A percentile compares a stretch with the other conserved stretches of the same genome.
Conservation (phyloP, 2,113 vertebrate species). For the Arenaria interpres region DNA sequence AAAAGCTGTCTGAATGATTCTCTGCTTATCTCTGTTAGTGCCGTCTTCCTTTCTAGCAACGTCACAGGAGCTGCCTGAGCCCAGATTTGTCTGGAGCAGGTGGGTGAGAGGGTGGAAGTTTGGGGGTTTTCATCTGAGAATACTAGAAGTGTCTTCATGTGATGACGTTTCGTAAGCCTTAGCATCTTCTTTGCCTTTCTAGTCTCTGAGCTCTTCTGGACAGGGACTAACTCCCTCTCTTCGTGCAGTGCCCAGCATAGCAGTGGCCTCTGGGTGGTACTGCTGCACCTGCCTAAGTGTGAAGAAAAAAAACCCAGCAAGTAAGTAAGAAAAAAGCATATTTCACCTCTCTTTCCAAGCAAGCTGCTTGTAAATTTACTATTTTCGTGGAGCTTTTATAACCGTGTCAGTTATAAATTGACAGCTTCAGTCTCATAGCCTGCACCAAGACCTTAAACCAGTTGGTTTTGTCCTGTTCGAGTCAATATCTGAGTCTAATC, state of each 20-base stretch:
- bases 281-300: not conserved
- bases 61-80: not conserved
- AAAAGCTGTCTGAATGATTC: not conserved
- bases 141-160: not conserved
- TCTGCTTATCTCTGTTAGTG: not conserved
- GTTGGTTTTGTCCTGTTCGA: not conserved
- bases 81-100: not conserved
- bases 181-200: not conserved
- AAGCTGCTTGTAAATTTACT: not conserved
- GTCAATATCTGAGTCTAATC: slow-evolving; percentile 2
- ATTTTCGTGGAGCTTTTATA: not conserved
- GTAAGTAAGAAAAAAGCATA: not conserved
- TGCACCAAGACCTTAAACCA: slow-evolving; percentile 43
- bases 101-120: not conserved
- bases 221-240: not conserved
- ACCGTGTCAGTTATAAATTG: not conserved
- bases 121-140: not conserved
- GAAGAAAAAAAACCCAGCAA: not conserved
- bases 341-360: not conserved
- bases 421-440: not conserved
- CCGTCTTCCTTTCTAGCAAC: not conserved
- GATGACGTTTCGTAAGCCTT: not conserved
- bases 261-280: slow-evolving; percentile 36
- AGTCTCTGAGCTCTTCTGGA: not conserved
- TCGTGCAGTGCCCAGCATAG: not conserved